Evolutionary conservation across 2,797 vertebrate genomes (phyloP).

Genomic region (Mus spretus): DNA sequence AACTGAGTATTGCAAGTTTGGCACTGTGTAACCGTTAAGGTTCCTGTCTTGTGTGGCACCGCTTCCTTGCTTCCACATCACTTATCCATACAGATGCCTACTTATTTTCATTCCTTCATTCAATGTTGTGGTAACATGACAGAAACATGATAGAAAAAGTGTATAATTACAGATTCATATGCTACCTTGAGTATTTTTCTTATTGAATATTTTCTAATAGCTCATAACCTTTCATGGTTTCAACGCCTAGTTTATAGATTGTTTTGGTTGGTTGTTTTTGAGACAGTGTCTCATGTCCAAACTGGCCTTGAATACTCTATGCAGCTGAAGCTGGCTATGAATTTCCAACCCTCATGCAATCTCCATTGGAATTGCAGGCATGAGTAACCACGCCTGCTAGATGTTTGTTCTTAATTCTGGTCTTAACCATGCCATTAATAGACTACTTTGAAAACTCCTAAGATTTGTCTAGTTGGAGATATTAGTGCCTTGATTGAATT

Average conservation of each 20-base stretch:
- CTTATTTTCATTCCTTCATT: background rate
- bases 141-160: background rate
- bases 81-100: background rate
- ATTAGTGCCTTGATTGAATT: background rate
- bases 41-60: background rate
- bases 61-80: slow-evolving; percentile 30
- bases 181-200: slow-evolving; percentile 31
- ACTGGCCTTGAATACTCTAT: background rate
- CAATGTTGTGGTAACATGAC: background rate
- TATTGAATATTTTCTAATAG: slow-evolving; percentile 40
- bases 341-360: background rate
- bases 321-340: background rate
- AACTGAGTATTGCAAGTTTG: slow-evolving; percentile 13
- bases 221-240: slow-evolving; percentile 18
- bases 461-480: slow-evolving; percentile 38
- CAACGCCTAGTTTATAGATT: background rate
- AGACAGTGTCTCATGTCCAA: background rate
- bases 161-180: background rate
- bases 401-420: slow-evolving; percentile 10
- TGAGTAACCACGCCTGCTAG: background rate
- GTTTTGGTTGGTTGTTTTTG: background rate
- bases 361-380: background rate
- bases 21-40: background rate
- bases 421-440: slow-evolving; percentile 16
- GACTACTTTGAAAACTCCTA: background rate